Evolutionary conservation across 1,140 invertebrate species (phyloP).

Genomic region (Colletes latitarsis): DNA sequence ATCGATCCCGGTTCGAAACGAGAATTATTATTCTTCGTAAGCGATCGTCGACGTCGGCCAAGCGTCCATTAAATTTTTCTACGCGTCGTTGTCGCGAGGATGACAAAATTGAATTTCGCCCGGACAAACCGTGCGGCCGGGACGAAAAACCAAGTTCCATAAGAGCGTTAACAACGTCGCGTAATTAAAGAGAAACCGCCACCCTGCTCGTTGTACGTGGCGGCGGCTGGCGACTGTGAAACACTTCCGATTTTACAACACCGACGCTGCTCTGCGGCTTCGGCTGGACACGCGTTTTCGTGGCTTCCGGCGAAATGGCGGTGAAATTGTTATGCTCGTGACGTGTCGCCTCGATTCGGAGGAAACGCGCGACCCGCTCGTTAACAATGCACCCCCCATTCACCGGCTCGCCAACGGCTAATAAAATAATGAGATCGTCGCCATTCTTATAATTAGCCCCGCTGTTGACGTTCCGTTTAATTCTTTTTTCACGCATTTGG

Average conservation of each 20-base stretch:
- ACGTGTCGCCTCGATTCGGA: not conserved
- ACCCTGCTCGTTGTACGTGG: not conserved
- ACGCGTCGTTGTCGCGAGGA: no score
- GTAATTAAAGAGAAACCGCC: no score
- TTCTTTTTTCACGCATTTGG: no score
- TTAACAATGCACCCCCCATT: conserved; percentile 1
- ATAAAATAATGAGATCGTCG: conserved; percentile 12
- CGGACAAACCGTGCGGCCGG: no score
- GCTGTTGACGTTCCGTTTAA: not conserved
- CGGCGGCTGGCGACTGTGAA: not conserved
- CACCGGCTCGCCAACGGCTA: not conserved
- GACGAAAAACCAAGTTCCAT: no score
- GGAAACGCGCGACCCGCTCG: not conserved
- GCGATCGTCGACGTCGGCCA: no score
- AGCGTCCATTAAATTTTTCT: no score
- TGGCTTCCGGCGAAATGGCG: conserved; percentile 1
- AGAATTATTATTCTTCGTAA: no score
- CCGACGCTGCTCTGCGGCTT: not conserved
- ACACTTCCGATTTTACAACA: not conserved
- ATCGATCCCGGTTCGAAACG: no score
- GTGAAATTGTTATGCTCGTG: conserved; percentile 9
- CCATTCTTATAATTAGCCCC: not conserved
- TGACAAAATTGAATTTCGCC: no score
- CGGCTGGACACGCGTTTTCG: conserved; percentile 15
- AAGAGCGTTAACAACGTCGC: no score